Conservation (phyloP, 2,888 invertebrate genomes). For the Diaphora mendica region DNA sequence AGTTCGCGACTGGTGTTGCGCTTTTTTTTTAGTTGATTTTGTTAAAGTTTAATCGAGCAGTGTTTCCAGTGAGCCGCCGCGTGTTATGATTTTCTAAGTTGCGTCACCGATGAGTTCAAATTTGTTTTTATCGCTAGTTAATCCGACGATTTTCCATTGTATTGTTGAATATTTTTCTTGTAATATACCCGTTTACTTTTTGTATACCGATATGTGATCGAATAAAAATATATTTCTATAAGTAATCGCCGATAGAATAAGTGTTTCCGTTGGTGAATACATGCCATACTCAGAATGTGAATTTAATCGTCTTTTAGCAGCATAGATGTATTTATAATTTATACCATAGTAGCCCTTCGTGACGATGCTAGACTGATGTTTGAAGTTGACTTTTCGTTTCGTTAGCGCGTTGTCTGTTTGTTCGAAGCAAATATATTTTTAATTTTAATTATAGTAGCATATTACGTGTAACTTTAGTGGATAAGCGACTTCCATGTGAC, state of each 20-base stretch:
- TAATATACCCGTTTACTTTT: constrained; percentile 75
- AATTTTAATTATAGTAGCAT: constrained; percentile 65
- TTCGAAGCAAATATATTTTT: constrained; percentile 62
- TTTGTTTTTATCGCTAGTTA: constrained; percentile 53
- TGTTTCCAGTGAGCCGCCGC: constrained; percentile 62
- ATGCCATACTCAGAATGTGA: constrained; percentile 81
- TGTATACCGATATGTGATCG: constrained; percentile 68
- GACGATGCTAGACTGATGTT: constrained; percentile 74
- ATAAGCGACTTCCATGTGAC: constrained; percentile 76
- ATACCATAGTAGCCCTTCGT: constrained; percentile 60
- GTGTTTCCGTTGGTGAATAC: constrained; percentile 78
- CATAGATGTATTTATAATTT: constrained; percentile 66
- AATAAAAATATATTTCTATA: constrained; percentile 77
- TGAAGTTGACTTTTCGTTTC: constrained; percentile 37
- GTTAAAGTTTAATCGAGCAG: constrained; percentile 61
- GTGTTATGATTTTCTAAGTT: constrained; percentile 65
- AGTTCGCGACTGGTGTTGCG: constrained; percentile 52
- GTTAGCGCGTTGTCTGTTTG: constrained; percentile 50
- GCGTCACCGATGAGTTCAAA: constrained; percentile 75
- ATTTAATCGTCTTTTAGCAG: constrained; percentile 75
- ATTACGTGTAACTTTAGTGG: constrained; percentile 64
- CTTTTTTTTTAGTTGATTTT: constrained; percentile 45
- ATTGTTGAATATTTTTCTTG: constrained; percentile 69
- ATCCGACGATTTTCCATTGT: constrained; percentile 50
- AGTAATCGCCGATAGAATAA: constrained; percentile 72